Evolutionary conservation across 2,113 vertebrate species (phyloP), one percentile per base, ranked within the genome.

Genomic region (Alethe diademata): DNA sequence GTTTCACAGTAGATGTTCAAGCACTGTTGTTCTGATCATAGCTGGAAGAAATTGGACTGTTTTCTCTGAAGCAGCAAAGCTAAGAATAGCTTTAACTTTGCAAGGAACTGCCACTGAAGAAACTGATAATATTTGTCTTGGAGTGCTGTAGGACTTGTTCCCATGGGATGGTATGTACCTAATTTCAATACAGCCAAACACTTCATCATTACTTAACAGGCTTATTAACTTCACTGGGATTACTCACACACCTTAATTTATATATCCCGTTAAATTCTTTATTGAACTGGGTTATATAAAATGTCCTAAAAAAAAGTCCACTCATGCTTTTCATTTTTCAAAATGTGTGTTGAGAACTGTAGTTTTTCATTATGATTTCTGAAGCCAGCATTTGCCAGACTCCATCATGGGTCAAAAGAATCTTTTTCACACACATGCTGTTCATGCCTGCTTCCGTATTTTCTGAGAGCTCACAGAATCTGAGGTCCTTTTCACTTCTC

Each of bases 21-120:
- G 28, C 33, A 67, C 22, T 25, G 48, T 29, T 89, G 13, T 29
- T 88, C 35, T 86, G 5, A 54, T 88, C 64, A 29, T 33, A 62
- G 24, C 36, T 76, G 45, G 65, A 88, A 87, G 38, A 88, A 76
- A 84, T 8, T 8, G 35, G 56, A 58, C 18, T 81, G 38, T 45
- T 75, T 6, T 28, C 48, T 85, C 58, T 62, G 47, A 93, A 74
- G n/a, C 60, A 73, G 40, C 72, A 86, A 88, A 91, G 33, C 51
- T 91, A 92, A 88, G 57, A 96, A 84, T 80, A 95, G 43, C 54
- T 95, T 48, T 64, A 48, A 78, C 36, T 86, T 88, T 74, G 64
- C 35, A 73, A 86, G 40, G 43, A 73, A 66, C 60, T 80, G 80
- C 57, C 76, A 69, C 76, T 57, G 70, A 85, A 96, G 65, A 65